These are phyloP conservation scores for Chymomyza fuscimana DNA, from an alignment of 2,888 invertebrate genomes.

Conservation along the genomic window DNA sequence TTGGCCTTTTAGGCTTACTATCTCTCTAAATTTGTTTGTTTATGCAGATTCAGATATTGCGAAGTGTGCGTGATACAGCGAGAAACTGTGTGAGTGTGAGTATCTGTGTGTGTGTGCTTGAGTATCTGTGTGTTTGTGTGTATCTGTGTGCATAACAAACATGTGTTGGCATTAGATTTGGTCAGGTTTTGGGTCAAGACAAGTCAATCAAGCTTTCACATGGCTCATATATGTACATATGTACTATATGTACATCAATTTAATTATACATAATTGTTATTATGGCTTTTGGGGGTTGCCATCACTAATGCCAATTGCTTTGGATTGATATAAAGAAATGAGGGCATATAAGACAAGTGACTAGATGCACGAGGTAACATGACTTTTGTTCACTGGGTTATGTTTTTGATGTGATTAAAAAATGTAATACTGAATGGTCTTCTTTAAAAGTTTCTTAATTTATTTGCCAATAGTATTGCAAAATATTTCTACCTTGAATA, in stretches of 20 bases:
- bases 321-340: neutral
- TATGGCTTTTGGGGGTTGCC: slow-evolving; percentile 29
- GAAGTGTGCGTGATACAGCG: neutral
- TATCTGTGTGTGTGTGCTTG: neutral
- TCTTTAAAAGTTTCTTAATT: too few relatives aligned
- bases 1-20: neutral
- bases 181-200: slow-evolving; percentile 39
- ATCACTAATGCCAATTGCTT: neutral
- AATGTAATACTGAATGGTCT: too few relatives aligned
- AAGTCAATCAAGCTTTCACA: slow-evolving; percentile 44
- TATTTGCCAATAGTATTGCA: too few relatives aligned
- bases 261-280: slow-evolving; percentile 34
- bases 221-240: slow-evolving; percentile 3
- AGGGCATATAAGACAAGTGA: neutral
- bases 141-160: slow-evolving; percentile 15
- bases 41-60: slow-evolving; percentile 16
- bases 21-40: slow-evolving; percentile 3
- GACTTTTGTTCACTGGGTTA: too few relatives aligned
- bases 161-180: slow-evolving; percentile 33
- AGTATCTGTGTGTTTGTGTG: neutral
- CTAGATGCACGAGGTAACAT: neutral
- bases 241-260: slow-evolving; percentile 19
- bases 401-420: too few relatives aligned
- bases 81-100: neutral
- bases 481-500: too few relatives aligned